Conservation (phyloP, 2,113 vertebrate genomes). For the Neoarius graeffei region DNA sequence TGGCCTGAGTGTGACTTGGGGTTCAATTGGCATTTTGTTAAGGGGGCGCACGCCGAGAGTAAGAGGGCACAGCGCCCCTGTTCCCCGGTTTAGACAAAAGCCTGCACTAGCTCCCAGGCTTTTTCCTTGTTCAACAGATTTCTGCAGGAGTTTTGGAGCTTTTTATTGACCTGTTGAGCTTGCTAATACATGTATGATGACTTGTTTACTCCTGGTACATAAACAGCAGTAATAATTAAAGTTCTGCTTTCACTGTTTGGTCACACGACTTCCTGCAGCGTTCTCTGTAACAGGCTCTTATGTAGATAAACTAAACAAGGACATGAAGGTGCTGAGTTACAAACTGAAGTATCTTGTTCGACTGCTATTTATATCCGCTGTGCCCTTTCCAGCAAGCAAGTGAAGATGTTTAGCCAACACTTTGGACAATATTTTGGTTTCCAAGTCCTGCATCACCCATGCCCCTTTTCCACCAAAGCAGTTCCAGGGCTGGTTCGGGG, state of each 20-base stretch:
- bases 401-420: neutral
- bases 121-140: neutral
- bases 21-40: too few relatives aligned
- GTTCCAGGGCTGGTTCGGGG: too few relatives aligned
- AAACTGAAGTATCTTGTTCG: conserved; percentile 60
- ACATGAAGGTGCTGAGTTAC: conserved; percentile 32
- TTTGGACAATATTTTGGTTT: neutral
- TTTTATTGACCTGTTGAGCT: neutral
- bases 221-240: neutral
- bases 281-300: neutral
- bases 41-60: too few relatives aligned
- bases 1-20: too few relatives aligned
- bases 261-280: neutral
- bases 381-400: conserved; percentile 61
- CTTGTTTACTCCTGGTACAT: neutral
- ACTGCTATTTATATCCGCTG: conserved; percentile 70
- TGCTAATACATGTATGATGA: neutral
- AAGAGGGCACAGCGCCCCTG: too few relatives aligned
- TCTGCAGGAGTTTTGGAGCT: too few relatives aligned
- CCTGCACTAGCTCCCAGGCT: too few relatives aligned
- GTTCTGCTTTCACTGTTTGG: neutral
- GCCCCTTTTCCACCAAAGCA: too few relatives aligned
- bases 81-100: too few relatives aligned
- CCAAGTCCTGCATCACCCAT: too few relatives aligned
- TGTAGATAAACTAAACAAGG: neutral